Conservation (phyloP, 1,140 invertebrate species). For the Halesus radiatus region DNA sequence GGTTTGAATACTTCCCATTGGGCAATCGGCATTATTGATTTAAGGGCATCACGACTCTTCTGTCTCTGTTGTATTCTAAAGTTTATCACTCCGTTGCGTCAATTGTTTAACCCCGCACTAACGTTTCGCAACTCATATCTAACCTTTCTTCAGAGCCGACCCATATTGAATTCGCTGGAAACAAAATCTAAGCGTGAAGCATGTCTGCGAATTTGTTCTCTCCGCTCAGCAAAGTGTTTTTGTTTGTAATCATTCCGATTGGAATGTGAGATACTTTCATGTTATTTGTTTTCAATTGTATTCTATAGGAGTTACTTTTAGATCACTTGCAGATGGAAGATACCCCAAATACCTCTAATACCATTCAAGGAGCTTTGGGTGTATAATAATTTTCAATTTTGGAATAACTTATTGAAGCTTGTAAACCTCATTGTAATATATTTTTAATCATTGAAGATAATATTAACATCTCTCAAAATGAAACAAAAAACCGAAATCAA, state of each 20-base stretch:
- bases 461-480: no score
- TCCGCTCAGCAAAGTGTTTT: slow-evolving; percentile 2
- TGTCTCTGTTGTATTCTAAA: slow-evolving; percentile 41
- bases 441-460: no score
- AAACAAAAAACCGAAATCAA: no score
- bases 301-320: no score
- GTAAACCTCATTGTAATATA: no score
- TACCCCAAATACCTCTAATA: no score
- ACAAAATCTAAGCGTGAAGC: slow-evolving; percentile 27
- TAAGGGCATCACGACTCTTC: slow-evolving; percentile 56
- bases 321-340: no score
- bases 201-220: neutral
- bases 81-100: slow-evolving; percentile 41
- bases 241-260: slow-evolving; percentile 2
- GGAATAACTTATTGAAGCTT: no score
- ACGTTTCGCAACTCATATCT: slow-evolving; percentile 42
- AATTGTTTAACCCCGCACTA: slow-evolving; percentile 30
- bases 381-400: no score
- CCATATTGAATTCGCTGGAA: slow-evolving; percentile 23
- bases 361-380: no score
- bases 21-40: slow-evolving; percentile 53
- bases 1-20: slow-evolving; percentile 49
- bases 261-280: neutral
- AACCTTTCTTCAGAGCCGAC: slow-evolving; percentile 40
- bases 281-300: neutral